Percentiles rank a stretch among this genome's conserved stretches.
These are phyloP conservation scores for Bujurquina vittata DNA, from an alignment of 2,113 vertebrate genomes.

Conservation along the genomic window DNA sequence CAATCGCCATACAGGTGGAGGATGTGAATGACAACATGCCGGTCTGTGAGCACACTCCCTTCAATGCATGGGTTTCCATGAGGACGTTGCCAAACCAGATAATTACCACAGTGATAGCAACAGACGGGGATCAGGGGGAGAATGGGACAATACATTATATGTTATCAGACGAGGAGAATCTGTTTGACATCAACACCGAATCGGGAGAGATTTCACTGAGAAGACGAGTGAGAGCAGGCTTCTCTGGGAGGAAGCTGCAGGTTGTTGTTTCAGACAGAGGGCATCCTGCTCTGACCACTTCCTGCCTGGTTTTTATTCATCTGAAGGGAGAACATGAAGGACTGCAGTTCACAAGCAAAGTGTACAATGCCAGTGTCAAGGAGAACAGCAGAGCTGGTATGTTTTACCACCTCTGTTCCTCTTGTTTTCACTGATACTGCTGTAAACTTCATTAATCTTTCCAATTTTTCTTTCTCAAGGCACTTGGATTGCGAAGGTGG, in stretches of 20 bases:
- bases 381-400: constrained; percentile 89
- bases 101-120: constrained; percentile 76
- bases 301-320: constrained; percentile 85
- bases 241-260: constrained; percentile 79
- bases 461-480: constrained; percentile 72
- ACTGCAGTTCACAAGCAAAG: constrained; percentile 82
- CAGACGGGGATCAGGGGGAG: constrained; percentile 84
- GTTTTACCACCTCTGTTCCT: background rate
- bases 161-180: constrained; percentile 72
- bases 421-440: background rate
- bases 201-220: constrained; percentile 85
- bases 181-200: constrained; percentile 80
- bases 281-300: constrained; percentile 76
- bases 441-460: background rate
- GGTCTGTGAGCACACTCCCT: constrained; percentile 81
- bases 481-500: constrained; percentile 84
- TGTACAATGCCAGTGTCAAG: constrained; percentile 80
- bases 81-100: constrained; percentile 75
- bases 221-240: constrained; percentile 65
- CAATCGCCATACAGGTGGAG: constrained; percentile 80
- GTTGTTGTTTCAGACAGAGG: constrained; percentile 86
- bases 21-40: constrained; percentile 94
- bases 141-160: constrained; percentile 85
- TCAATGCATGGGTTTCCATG: constrained; percentile 77
- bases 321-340: constrained; percentile 78